These are phyloP conservation scores for Heliconius hortense DNA, from an alignment of 2,888 invertebrate species.

Conservation along the genomic window DNA sequence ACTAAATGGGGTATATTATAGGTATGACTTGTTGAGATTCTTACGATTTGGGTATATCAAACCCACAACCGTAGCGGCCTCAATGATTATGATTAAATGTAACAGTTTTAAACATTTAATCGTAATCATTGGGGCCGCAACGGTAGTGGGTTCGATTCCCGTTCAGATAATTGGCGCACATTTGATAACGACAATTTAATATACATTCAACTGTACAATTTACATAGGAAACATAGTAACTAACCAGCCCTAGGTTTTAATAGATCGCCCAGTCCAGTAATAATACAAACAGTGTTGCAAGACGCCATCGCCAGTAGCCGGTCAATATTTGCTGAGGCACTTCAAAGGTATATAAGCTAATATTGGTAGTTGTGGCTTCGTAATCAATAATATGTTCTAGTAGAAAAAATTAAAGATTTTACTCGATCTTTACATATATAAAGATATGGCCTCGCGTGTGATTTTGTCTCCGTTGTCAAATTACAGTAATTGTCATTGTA, in stretches of 20 bases:
- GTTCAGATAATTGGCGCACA: too few relatives aligned
- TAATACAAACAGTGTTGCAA: slow-evolving; percentile 21
- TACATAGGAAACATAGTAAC: background rate
- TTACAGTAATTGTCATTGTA: too few relatives aligned
- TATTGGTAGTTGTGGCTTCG: slow-evolving; percentile 3
- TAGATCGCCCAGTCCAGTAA: slow-evolving; percentile 15
- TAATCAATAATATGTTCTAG: slow-evolving; percentile 20
- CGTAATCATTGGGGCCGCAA: too few relatives aligned
- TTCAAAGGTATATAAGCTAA: slow-evolving; percentile 30
- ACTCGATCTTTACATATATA: background rate
- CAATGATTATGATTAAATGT: too few relatives aligned
- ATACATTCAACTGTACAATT: background rate
- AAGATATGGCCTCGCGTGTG: too few relatives aligned
- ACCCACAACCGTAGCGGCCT: too few relatives aligned
- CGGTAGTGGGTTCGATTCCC: too few relatives aligned
- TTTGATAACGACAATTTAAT: background rate
- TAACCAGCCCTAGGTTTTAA: slow-evolving; percentile 4
- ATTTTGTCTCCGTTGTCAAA: too few relatives aligned
- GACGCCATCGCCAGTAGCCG: slow-evolving; percentile 17
- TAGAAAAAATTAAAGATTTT: background rate
- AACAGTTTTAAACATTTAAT: too few relatives aligned
- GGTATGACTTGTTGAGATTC: too few relatives aligned
- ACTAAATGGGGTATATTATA: too few relatives aligned
- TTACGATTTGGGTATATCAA: too few relatives aligned
- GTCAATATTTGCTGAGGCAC: slow-evolving; percentile 31